Conservation (phyloP, 1,140 invertebrate genomes). For the Bradysia coprophila region DNA sequence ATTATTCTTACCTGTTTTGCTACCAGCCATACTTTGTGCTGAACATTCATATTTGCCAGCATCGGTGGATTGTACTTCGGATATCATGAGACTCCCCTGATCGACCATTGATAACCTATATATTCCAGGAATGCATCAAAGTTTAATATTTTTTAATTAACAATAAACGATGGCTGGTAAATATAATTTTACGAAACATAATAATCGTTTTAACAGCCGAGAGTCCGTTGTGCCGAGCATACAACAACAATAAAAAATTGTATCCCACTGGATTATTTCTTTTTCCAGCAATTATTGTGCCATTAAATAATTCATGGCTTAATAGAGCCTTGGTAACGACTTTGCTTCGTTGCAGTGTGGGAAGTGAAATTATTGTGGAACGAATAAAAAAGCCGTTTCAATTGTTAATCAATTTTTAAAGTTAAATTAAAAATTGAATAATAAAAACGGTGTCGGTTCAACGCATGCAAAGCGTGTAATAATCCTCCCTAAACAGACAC, state of each 20-base stretch:
- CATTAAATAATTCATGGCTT: no score
- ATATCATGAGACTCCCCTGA: constrained; percentile 3
- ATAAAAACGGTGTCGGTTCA: no score
- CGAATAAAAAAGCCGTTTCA: not conserved
- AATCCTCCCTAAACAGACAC: no score
- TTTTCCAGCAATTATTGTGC: no score
- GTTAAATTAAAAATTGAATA: no score
- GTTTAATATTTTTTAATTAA: not conserved
- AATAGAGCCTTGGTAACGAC: no score
- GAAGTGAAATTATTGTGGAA: not conserved
- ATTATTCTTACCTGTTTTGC: no score
- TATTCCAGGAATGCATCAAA: not conserved
- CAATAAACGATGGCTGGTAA: not conserved
- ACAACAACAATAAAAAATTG: no score
- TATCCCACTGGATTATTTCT: no score
- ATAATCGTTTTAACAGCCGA: not conserved
- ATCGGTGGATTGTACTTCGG: constrained; percentile 4
- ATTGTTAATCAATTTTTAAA: not conserved
- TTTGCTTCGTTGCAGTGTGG: not conserved
- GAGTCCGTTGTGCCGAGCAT: no score
- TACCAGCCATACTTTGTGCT: constrained; percentile 5
- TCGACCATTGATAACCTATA: constrained; percentile 2
- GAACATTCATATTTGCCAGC: constrained; percentile 4
- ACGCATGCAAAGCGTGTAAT: no score
- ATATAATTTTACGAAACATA: not conserved